Conservation (phyloP, 1,140 invertebrate genomes). For the Gryllus bimaculatus region DNA sequence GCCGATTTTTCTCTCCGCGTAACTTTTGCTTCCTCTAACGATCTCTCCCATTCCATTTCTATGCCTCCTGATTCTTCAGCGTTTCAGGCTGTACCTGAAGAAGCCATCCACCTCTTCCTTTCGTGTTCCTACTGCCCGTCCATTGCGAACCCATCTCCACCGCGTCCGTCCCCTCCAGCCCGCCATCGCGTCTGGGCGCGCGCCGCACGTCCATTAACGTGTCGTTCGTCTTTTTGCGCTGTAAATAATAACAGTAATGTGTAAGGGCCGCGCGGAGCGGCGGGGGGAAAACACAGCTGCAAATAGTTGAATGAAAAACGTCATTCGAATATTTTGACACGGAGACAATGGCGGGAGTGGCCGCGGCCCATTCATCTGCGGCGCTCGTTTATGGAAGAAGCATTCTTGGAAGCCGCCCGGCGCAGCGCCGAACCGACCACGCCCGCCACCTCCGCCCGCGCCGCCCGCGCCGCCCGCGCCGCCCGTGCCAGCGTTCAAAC, state of each 20-base stretch:
- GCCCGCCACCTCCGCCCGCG: too few relatives aligned
- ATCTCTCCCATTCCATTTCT: too few relatives aligned
- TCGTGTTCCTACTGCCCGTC: too few relatives aligned
- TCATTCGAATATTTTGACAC: conserved; percentile 1
- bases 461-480: too few relatives aligned
- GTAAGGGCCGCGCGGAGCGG: neutral
- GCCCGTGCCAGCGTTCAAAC: neutral
- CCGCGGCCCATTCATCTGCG: neutral
- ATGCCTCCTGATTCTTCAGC: too few relatives aligned
- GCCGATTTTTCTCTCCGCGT: too few relatives aligned
- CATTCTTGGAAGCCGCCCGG: neutral
- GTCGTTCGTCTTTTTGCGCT: neutral
- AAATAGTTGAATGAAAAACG: conserved; percentile 1
- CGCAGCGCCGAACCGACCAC: neutral
- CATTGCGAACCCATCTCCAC: neutral
- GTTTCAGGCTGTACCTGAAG: too few relatives aligned
- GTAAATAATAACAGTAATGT: conserved; percentile 6
- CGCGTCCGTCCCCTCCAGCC: neutral
- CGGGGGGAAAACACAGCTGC: neutral
- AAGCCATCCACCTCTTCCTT: too few relatives aligned
- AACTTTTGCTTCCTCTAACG: too few relatives aligned
- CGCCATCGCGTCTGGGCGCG: neutral
- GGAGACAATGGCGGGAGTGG: neutral
- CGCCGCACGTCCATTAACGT: neutral
- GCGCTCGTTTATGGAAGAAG: neutral